phyloP scores from a whole-genome alignment of 2,113 vertebrate genomes.

The Tringa solitaria region DNA sequence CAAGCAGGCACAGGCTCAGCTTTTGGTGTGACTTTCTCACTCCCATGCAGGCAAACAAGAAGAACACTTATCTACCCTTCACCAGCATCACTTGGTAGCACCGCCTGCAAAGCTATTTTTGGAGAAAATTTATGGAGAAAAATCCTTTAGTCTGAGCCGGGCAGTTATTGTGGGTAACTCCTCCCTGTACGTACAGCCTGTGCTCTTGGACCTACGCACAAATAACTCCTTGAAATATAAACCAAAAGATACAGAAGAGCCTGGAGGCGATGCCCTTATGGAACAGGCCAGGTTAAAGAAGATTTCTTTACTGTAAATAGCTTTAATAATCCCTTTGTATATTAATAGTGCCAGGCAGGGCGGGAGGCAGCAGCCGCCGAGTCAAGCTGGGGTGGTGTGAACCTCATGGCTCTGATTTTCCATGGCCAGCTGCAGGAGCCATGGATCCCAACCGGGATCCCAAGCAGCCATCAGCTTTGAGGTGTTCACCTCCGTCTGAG shows the following conservation, averaged over 20 bases:
- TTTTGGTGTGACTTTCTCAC: fast-evolving
- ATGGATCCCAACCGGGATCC: fast-evolving
- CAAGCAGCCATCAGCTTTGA: not conserved
- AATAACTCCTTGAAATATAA: not conserved
- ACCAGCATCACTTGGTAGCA: not conserved
- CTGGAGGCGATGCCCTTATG: not conserved
- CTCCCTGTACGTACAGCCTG: not conserved
- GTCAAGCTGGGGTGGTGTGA: not conserved
- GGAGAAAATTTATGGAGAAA: not conserved
- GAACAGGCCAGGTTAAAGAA: not conserved
- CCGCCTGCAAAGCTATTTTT: not conserved
- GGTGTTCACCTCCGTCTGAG: not conserved
- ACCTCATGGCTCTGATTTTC: not conserved
- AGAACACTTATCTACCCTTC: not conserved
- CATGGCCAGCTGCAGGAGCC: fast-evolving
- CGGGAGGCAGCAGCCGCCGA: not conserved
- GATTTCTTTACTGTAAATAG: not conserved
- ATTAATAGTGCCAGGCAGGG: not conserved
- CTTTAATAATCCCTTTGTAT: not conserved
- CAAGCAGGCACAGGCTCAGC: not conserved
- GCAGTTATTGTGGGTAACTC: not conserved
- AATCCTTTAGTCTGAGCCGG: not conserved
- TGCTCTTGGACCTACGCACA: not conserved
- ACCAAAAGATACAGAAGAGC: not conserved
- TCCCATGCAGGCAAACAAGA: not conserved